Base-by-base conservation (phyloP, 23 tunicate species). In the Phallusia fumigata region DNA sequence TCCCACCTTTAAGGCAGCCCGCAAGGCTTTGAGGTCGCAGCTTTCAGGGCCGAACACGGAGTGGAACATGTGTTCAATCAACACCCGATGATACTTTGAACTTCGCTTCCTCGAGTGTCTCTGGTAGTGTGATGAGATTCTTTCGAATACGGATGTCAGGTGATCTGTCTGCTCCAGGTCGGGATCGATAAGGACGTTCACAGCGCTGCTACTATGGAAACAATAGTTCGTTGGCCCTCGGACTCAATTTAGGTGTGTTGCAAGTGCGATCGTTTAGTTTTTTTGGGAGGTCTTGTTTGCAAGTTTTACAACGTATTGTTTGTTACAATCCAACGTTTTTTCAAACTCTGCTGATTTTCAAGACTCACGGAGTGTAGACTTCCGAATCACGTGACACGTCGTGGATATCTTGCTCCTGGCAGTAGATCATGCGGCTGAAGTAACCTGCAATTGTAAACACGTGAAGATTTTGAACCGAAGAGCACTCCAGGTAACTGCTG, bases 321-420 rank as follows among this genome's bases (percentile, higher is more conserved):
- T n/a, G n/a, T n/a, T n/a, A n/a, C n/a, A n/a, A n/a, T n/a, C n/a
- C n/a, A n/a, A n/a, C n/a, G n/a, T n/a, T n/a, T n/a, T n/a, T n/a
- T n/a, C n/a, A n/a, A n/a, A n/a, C n/a, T n/a, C n/a, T n/a, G n/a
- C n/a, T n/a, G n/a, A n/a, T n/a, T n/a, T n/a, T n/a, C n/a, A n/a
- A 31, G 35, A 77, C 84, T 88, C 53, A 88, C 91, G 85, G 69
- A 83, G 81, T 77, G 28, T 31, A 36, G 13, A 76, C 52, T 64
- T 32, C 82, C 13, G 72, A 73, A 16, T 33, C 53, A 32, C 75
- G 84, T 0, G 79, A 33, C n/a, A 79, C 49, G 30, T 73, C 47
- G 16, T 83, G 80, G 22, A 76, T 44, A 32, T 87, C 97, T 65
- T 87, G 78, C 52, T 92, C 97, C 88, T 92, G 97, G 33, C 84